Conservation (phyloP, 2,797 vertebrate species). For the Buceros bicornis region DNA sequence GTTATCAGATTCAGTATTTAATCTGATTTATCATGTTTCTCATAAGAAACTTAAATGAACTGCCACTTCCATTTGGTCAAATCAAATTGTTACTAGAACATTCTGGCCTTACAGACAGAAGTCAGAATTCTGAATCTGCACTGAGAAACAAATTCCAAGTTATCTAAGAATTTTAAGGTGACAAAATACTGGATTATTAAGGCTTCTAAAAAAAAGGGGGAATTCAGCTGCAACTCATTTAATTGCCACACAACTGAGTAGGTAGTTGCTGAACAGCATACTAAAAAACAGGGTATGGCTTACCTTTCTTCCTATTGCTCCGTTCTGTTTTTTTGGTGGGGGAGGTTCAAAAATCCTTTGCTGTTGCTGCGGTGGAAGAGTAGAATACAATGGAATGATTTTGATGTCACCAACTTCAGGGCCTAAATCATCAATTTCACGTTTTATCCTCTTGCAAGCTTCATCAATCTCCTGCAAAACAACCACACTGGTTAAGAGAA, state of each 20-base stretch:
- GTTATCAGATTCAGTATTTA: neutral
- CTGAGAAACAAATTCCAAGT: neutral
- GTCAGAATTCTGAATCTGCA: neutral
- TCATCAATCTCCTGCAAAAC: conserved; percentile 95
- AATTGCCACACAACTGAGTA: neutral
- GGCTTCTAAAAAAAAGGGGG: neutral
- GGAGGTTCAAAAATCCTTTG: conserved; percentile 98
- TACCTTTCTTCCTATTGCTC: conserved; percentile 98
- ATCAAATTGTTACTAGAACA: neutral
- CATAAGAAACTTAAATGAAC: neutral
- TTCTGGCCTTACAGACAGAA: neutral
- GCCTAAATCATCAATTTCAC: conserved; percentile 97
- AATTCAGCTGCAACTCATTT: neutral
- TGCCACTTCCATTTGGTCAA: neutral
- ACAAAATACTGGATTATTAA: neutral
- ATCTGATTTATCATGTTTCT: neutral
- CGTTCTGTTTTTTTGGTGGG: conserved; percentile 93
- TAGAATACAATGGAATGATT: conserved; percentile 99
- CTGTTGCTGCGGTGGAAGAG: conserved; percentile 96
- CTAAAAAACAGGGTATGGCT: neutral
- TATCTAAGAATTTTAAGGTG: neutral
- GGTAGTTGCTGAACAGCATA: neutral
- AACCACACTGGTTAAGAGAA: conserved; percentile 15
- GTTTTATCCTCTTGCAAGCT: conserved; percentile 98
- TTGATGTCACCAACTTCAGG: conserved; percentile 99